Evolutionary conservation across 1,140 invertebrate genomes (phyloP).

Genomic region (Drosophila paulistorum): DNA sequence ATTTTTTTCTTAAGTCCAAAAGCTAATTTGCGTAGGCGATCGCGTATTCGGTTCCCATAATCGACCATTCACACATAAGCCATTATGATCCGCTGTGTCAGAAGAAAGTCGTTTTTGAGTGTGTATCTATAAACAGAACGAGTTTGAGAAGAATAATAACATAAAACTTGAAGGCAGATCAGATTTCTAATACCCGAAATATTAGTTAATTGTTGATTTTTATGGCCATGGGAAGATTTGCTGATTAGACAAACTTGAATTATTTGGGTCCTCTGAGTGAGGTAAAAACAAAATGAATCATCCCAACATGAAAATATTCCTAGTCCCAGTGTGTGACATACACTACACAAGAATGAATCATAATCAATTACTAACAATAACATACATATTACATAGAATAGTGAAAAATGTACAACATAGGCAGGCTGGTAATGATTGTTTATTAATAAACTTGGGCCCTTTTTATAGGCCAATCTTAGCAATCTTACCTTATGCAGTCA

Average conservation of each 20-base stretch:
- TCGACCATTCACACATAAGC: constrained; percentile 66
- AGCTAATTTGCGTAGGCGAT: constrained; percentile 63
- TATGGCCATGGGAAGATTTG: constrained; percentile 3
- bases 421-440: too few species aligned
- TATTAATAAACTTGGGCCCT: too few species aligned
- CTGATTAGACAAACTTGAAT: constrained; percentile 1
- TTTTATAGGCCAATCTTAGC: too few species aligned
- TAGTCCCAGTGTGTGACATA: neutral
- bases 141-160: constrained; percentile 30
- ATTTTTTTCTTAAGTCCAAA: constrained; percentile 29
- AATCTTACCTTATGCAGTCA: too few species aligned
- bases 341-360: too few species aligned
- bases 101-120: constrained; percentile 71
- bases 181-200: neutral
- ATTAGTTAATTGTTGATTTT: neutral
- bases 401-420: too few species aligned
- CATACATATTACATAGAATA: too few species aligned
- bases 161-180: neutral
- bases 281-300: neutral
- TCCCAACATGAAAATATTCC: neutral
- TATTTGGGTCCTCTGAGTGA: neutral
- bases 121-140: constrained; percentile 56
- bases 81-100: constrained; percentile 30
- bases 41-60: constrained; percentile 45
- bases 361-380: too few species aligned